phyloP scores from a whole-genome alignment of 2,113 vertebrate genomes.

The Apeltes quadracus region DNA sequence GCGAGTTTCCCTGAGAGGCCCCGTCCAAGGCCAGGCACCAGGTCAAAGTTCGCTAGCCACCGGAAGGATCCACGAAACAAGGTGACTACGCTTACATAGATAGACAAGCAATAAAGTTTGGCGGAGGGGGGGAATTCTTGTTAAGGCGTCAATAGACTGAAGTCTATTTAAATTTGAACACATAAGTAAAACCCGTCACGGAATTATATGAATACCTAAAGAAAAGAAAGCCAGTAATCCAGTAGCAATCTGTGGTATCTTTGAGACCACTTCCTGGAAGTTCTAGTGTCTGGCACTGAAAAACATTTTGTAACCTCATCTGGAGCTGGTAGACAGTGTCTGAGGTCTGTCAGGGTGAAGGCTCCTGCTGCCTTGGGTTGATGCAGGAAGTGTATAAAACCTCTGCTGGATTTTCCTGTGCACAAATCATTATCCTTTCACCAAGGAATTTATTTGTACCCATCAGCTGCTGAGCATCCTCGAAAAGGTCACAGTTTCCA shows the following conservation, averaged over 20 bases:
- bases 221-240: background rate
- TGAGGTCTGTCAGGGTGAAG: conserved; percentile 21
- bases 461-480: conserved; percentile 32
- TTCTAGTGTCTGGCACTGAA: conserved; percentile 19
- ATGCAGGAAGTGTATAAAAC: conserved; percentile 51
- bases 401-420: conserved; percentile 51
- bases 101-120: background rate
- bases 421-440: conserved; percentile 42
- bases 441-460: conserved; percentile 46
- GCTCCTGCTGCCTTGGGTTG: conserved; percentile 5
- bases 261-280: conserved; percentile 19
- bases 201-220: background rate
- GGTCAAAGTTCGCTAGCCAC: conserved; percentile 68
- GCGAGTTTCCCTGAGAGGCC: conserved; percentile 55
- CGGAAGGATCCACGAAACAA: conserved; percentile 58
- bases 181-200: too few species aligned
- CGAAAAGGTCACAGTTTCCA: conserved; percentile 19
- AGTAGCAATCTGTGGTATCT: background rate
- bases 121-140: background rate
- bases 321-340: conserved; percentile 38
- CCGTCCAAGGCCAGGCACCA: conserved; percentile 68
- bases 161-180: background rate
- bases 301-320: conserved; percentile 26
- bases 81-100: background rate
- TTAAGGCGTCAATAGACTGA: background rate